phyloP scores from a whole-genome alignment of 2,797 vertebrate species.

The Microctenopoma steveboyesi region DNA sequence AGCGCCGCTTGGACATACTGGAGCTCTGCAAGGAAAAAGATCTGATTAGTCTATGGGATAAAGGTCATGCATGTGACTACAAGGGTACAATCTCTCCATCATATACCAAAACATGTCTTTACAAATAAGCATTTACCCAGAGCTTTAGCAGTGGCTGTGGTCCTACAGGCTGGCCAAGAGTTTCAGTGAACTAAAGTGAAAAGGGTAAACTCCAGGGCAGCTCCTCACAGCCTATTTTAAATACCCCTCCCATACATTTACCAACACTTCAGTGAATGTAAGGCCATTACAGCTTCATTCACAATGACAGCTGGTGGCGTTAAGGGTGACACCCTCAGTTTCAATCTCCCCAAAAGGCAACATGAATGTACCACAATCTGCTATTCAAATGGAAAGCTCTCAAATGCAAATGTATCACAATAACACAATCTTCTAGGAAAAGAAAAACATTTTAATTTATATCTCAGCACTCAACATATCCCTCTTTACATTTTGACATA shows the following conservation, averaged over 20 bases:
- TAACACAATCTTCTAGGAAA: conserved; percentile 9
- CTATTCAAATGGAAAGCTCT: conserved; percentile 54
- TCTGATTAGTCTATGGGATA: conserved; percentile 58
- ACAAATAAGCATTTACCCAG: conserved; percentile 27
- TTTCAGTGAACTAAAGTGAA: conserved; percentile 47
- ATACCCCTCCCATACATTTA: conserved; percentile 77
- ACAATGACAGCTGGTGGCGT: conserved; percentile 73
- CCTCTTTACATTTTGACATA: conserved; percentile 43
- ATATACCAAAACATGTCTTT: conserved; percentile 8
- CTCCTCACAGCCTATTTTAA: conserved; percentile 71
- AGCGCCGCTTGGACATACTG: conserved; percentile 97
- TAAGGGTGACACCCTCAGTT: conserved; percentile 68
- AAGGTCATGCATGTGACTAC: conserved; percentile 44
- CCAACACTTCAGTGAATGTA: conserved; percentile 71
- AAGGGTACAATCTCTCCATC: conserved; percentile 3
- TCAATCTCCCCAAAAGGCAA: conserved; percentile 62
- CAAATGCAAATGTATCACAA: conserved; percentile 38
- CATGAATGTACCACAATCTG: conserved; percentile 45
- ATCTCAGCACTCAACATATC: conserved; percentile 16
- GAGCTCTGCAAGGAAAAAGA: conserved; percentile 73
- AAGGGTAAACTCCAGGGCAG: conserved; percentile 66
- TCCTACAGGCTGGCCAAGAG: conserved; percentile 25
- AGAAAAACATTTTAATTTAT: conserved; percentile 21
- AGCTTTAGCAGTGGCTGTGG: conserved; percentile 7
- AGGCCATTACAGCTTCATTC: conserved; percentile 80